Evolutionary conservation across 2,888 invertebrate species (phyloP), one percentile per base, ranked within the genome.

Genomic region (Cheilosia variabilis): DNA sequence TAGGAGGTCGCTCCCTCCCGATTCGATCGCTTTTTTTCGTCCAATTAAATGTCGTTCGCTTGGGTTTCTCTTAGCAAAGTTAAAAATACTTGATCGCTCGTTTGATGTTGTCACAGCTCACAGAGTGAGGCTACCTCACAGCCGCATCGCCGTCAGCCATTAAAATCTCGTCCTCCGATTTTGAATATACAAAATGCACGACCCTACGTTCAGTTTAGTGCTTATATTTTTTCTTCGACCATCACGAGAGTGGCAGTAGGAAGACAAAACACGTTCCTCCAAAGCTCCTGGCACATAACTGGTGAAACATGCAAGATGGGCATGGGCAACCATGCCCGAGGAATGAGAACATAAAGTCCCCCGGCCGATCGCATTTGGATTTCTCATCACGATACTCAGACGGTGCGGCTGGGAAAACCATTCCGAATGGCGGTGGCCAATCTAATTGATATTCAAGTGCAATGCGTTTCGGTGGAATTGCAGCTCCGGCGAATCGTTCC

Each of bases 361-460:
- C 3, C 10, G n/a, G 52, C 31, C 13, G 34, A 45, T 71, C 52
- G 60, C 43, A 82, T 77, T 83, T 83, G 78, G 24, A 50, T 83
- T 83, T 83, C 83, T 57, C 72, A 72, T 83, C 83, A 83, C 83
- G 52, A 43, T 41, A 68, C 13, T 37, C 43, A 45, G 68, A 68
- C 41, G 58, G 24, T 4, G 43, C 47, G 77, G 68, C 65, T 82
- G 83, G 72, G 55, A 83, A 78, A 83, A 60, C 45, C 31, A 73
- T 83, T 68, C 50, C 43, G 15, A 62, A 22, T 31, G 34, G 1
- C 24, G 10, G 63, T 27, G 62, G 22, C 41, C 72, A 68, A 57
- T 73, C 78, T 83, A 78, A 83, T 83, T 83, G 71, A 78, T 78
- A 83, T 83, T 83, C 83, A 83, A 83, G 83, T 78, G 78, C 58